phyloP scores from a whole-genome alignment of 2,888 invertebrate species.

The Poecilus cupreus region DNA sequence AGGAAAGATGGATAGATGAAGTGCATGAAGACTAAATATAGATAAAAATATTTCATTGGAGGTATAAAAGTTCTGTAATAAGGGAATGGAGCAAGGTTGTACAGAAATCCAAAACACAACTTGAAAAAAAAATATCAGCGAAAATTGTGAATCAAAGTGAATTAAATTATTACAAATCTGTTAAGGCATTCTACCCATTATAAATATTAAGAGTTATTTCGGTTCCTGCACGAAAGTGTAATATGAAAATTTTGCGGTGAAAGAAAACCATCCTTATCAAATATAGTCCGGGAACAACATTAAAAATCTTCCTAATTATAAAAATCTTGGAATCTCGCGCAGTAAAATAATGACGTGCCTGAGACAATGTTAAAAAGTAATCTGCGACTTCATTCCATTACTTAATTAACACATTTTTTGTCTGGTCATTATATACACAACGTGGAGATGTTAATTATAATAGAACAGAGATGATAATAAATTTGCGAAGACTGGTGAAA shows the following conservation, averaged over 20 bases:
- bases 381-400: conserved; percentile 52
- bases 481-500: conserved; percentile 32
- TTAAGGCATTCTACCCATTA: too few relatives aligned
- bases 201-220: background rate
- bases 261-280: background rate
- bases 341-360: conserved; percentile 30
- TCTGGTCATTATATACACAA: conserved; percentile 28
- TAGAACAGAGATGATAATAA: conserved; percentile 53
- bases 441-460: conserved; percentile 52
- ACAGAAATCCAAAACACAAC: too few relatives aligned
- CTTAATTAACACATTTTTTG: conserved; percentile 57
- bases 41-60: too few relatives aligned
- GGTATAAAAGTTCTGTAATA: too few relatives aligned
- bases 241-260: background rate
- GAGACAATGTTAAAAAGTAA: conserved; percentile 49
- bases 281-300: background rate
- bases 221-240: background rate
- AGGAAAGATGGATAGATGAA: too few relatives aligned
- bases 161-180: too few relatives aligned
- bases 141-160: too few relatives aligned
- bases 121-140: too few relatives aligned
- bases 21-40: too few relatives aligned
- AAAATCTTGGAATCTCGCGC: conserved; percentile 4
- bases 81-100: too few relatives aligned
- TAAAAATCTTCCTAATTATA: conserved; percentile 32